Percentiles rank a stretch among this genome's conserved stretches.
Evolutionary conservation across 1,140 invertebrate species (phyloP).

Genomic region (Papilio helenus): DNA sequence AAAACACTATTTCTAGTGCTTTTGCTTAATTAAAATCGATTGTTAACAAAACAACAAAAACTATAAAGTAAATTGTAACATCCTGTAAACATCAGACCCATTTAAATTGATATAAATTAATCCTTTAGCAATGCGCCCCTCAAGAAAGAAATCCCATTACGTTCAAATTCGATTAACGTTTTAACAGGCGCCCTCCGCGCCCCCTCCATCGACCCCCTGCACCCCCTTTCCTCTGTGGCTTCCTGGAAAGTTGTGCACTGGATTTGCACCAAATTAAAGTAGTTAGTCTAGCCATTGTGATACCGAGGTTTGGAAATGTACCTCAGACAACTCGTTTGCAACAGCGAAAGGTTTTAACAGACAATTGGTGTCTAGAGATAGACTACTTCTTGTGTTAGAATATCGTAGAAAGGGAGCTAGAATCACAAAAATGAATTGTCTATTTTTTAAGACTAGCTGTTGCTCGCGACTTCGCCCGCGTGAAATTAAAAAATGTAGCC

Average conservation of each 20-base stretch:
- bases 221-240: constrained; percentile 32
- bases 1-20: no score
- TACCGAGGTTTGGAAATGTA: neutral
- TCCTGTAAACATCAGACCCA: constrained; percentile 62
- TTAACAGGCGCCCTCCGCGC: constrained; percentile 57
- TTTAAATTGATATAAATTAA: constrained; percentile 83
- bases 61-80: constrained; percentile 47
- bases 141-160: constrained; percentile 82
- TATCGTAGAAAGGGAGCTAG: no score
- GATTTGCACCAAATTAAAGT: constrained; percentile 23
- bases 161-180: constrained; percentile 81
- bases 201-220: constrained; percentile 44
- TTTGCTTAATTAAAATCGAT: no score
- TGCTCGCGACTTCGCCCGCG: no score
- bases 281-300: constrained; percentile 6
- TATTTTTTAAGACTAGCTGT: no score
- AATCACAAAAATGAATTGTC: no score
- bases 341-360: neutral
- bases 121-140: constrained; percentile 78
- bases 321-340: neutral
- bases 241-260: constrained; percentile 20
- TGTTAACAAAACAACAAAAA: neutral
- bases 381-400: no score
- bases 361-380: neutral
- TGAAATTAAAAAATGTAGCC: no score